Percentiles rank a stretch among this genome's conserved stretches.
Evolutionary conservation across 2,888 invertebrate species (phyloP).

Genomic region (Odontothrips loti): DNA sequence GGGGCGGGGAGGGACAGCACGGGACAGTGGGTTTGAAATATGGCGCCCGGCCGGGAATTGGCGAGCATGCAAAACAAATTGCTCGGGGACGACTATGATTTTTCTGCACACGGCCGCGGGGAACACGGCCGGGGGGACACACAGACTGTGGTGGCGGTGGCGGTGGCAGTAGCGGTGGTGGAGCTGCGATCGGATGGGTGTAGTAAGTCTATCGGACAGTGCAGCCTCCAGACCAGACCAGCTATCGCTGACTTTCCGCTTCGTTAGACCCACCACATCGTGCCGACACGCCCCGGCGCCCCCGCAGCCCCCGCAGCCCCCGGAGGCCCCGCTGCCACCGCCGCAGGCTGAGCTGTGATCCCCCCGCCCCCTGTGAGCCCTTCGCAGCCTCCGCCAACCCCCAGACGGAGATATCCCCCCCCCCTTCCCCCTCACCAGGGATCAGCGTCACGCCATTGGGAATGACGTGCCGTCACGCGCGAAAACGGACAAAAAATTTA

Average conservation of each 20-base stretch:
- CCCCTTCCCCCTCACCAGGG: neutral
- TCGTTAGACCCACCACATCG: constrained; percentile 18
- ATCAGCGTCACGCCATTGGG: too few species aligned
- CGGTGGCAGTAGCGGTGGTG: neutral
- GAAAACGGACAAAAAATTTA: too few species aligned
- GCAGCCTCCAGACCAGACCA: constrained; percentile 11
- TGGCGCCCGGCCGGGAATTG: constrained; percentile 3
- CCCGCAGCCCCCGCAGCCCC: neutral
- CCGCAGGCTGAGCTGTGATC: constrained; percentile 1
- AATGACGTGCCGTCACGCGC: too few species aligned
- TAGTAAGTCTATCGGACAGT: constrained; percentile 16
- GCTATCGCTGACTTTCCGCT: constrained; percentile 22
- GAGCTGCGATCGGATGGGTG: neutral
- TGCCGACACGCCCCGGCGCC: neutral
- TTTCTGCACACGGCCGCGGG: constrained; percentile 6
- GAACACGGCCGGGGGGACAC: too few species aligned
- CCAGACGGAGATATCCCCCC: neutral
- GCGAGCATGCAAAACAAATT: constrained; percentile 23
- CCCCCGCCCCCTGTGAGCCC: neutral
- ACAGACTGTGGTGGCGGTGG: neutral
- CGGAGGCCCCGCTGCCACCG: neutral
- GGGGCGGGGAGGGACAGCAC: neutral
- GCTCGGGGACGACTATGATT: neutral
- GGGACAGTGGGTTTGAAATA: neutral
- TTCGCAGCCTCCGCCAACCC: neutral